Evolutionary conservation across 1,140 invertebrate genomes (phyloP).

Genomic region (Drosophila triauraria): DNA sequence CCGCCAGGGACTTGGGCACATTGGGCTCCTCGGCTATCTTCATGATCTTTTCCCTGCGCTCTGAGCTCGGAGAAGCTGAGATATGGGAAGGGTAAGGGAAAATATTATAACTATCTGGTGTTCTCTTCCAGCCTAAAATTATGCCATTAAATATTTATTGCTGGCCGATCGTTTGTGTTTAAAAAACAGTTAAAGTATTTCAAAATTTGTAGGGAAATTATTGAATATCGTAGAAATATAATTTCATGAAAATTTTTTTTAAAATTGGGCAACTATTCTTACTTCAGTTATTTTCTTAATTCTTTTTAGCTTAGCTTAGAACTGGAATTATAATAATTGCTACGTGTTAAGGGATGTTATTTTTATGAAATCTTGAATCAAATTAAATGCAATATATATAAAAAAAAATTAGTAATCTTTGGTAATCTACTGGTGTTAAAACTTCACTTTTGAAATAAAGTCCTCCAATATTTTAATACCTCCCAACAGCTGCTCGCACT

Average conservation of each 20-base stretch:
- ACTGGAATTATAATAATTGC: neutral
- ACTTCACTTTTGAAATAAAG: conserved; percentile 16
- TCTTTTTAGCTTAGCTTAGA: no score
- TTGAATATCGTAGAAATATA: no score
- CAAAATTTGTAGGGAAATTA: no score
- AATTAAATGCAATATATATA: neutral
- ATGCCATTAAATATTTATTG: neutral
- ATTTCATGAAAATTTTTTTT: no score
- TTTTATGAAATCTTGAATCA: neutral
- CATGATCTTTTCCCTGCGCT: conserved; percentile 55
- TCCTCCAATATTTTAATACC: conserved; percentile 46
- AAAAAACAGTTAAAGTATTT: no score
- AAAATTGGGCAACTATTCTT: no score
- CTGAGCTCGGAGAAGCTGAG: conserved; percentile 14
- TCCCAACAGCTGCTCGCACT: conserved; percentile 13
- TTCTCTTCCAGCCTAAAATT: neutral
- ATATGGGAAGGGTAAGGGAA: no score
- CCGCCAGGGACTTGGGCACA: conserved; percentile 46
- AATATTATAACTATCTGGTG: neutral
- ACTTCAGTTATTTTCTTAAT: no score
- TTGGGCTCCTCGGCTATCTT: conserved; percentile 64
- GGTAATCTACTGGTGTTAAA: neutral
- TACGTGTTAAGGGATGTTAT: neutral
- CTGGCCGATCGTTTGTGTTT: no score
- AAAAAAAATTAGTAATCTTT: neutral